Percentiles rank a stretch among this genome's conserved stretches.
Evolutionary conservation across 2,797 vertebrate species (phyloP).

Genomic region (Okamejei kenojei): DNA sequence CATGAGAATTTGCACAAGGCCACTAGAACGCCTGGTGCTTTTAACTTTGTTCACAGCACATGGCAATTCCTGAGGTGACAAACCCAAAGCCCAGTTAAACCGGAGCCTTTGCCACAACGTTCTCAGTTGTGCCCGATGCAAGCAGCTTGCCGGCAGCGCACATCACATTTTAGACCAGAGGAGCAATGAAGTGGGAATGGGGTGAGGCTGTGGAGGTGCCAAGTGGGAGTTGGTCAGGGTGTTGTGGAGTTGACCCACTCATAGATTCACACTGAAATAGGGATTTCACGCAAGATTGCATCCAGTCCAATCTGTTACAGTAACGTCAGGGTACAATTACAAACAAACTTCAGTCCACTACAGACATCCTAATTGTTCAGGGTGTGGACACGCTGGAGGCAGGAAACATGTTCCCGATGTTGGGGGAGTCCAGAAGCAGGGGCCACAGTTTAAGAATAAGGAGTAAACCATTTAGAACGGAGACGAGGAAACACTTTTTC

Average conservation of each 20-base stretch:
- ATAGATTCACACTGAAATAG: too few relatives aligned
- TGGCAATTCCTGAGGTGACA: not conserved
- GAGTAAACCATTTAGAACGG: too few relatives aligned
- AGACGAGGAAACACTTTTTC: too few relatives aligned
- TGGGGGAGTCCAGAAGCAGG: too few relatives aligned
- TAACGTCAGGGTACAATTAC: not conserved
- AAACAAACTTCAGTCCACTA: not conserved
- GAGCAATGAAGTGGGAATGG: not conserved
- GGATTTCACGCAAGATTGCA: not conserved
- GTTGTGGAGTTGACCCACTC: not conserved
- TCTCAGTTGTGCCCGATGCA: not conserved
- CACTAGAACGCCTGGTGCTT: not conserved
- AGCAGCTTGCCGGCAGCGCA: not conserved
- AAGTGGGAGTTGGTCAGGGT: not conserved
- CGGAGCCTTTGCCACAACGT: not conserved
- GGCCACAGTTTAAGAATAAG: too few relatives aligned
- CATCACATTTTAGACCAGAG: not conserved
- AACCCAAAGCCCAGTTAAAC: not conserved
- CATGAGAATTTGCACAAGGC: not conserved
- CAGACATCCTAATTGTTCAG: not conserved
- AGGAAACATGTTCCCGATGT: too few relatives aligned
- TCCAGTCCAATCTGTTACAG: not conserved
- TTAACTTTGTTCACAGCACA: not conserved
- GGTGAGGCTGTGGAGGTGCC: not conserved
- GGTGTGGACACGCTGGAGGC: too few relatives aligned